Base-by-base conservation (phyloP, 2,797 vertebrate genomes). In the Sebastiscus albofasciatus region DNA sequence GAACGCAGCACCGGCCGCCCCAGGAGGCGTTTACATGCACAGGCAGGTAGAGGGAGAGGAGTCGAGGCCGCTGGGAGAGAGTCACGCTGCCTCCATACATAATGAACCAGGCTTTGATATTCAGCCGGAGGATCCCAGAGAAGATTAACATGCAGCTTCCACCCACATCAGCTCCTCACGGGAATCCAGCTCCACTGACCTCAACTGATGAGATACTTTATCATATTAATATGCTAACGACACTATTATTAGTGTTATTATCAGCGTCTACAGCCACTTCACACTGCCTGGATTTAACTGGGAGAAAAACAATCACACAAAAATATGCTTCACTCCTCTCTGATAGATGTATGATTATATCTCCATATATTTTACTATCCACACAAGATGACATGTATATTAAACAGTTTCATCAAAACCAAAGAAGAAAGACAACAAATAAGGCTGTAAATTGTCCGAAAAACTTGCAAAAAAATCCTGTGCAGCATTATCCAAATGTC, bases 121-220 rank as follows among this genome's bases (percentile, higher is more conserved):
- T 72, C 85, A 81, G 80, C 70, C 10, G 14, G 42, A 72, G 67
- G 79, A 80, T 82, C 67, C 76, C 72, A 29, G 66, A 62, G 74
- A 80, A 75, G 52, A 87, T 85, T 75, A 72, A 66, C 72, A 87
- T 87, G 84, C 80, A 67, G 76, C 79, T 20, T 83, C 79, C 67
- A 49, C 80, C 80, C 75, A 68, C 79, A 34, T 64, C 49, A 16
- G 62, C 73, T 81, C 71, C 78, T 81, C 64, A 2, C 0, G 82
- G 84, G 74, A 81, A 60, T 39, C 65, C 61, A 52, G 4, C 71
- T 76, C 81, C 46, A 74, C 79, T 89, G 87, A 91, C 87, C 85
- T 72, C 69, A 4, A 13, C 56, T 81, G 79, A 85, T 80, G 81
- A 86, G 75, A 58, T 76, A 59, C 77, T 90, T 86, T 71, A 84